Evolutionary conservation across 2,888 invertebrate species (phyloP).

Genomic region (Automeris io): DNA sequence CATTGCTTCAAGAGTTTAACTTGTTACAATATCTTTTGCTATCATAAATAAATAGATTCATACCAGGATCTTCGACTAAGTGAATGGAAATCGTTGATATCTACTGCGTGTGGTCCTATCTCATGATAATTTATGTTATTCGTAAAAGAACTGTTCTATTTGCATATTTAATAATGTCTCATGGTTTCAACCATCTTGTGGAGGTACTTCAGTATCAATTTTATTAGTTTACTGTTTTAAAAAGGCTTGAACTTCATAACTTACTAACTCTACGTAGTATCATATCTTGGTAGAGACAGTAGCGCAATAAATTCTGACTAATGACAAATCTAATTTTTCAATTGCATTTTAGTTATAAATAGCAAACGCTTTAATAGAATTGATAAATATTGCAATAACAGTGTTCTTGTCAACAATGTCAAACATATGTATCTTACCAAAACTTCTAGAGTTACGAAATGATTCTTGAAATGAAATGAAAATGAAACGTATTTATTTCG

Average conservation of each 20-base stretch:
- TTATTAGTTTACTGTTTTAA: neutral
- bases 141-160: constrained; percentile 9
- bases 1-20: constrained; percentile 13
- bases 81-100: constrained; percentile 4
- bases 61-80: constrained; percentile 18
- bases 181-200: neutral
- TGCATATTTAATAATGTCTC: constrained; percentile 6
- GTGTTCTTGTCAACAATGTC: no score
- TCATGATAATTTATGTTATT: constrained; percentile 8
- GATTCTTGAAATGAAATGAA: no score
- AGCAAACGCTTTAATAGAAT: no score
- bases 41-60: constrained; percentile 17
- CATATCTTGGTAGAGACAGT: no score
- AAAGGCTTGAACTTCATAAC: neutral
- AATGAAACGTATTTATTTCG: no score
- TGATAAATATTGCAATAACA: no score
- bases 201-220: neutral
- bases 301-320: no score
- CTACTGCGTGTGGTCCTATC: constrained; percentile 17
- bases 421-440: no score
- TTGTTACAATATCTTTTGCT: constrained; percentile 15
- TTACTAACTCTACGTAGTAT: neutral
- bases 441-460: no score
- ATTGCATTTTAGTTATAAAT: no score
- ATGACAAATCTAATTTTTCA: no score